These are phyloP conservation scores for Muschampia plurimacula DNA, from an alignment of 2,888 invertebrate species.

Conservation along the genomic window DNA sequence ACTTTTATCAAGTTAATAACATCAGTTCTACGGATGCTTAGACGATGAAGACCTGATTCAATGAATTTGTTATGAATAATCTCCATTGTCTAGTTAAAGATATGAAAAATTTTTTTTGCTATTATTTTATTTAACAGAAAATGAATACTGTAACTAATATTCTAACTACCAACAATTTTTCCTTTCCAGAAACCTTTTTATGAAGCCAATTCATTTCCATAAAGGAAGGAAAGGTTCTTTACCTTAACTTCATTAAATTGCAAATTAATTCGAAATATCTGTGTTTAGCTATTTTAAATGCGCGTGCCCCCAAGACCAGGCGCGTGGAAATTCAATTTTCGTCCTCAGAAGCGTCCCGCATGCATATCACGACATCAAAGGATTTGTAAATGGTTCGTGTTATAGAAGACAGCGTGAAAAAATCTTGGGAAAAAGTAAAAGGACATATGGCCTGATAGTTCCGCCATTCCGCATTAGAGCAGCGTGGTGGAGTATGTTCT, in stretches of 20 bases:
- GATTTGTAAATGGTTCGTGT: slow-evolving; percentile 4
- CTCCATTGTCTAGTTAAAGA: too few species aligned
- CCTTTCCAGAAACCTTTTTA: not conserved
- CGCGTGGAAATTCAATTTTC: slow-evolving; percentile 34
- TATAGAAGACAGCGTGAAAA: slow-evolving; percentile 5
- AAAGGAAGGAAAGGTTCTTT: not conserved
- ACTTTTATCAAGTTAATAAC: too few species aligned
- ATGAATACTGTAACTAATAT: too few species aligned
- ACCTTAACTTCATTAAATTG: slow-evolving; percentile 1
- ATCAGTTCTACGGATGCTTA: too few species aligned
- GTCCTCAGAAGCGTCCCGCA: slow-evolving; percentile 22
- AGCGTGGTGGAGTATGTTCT: too few species aligned
- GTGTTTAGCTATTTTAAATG: slow-evolving; percentile 14
- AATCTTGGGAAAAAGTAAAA: not conserved
- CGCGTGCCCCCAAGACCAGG: slow-evolving; percentile 14
- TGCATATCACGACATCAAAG: slow-evolving; percentile 29
- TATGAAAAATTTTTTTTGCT: too few species aligned
- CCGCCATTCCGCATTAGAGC: too few species aligned
- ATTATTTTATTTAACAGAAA: too few species aligned
- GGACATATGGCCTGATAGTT: too few species aligned
- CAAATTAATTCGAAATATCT: slow-evolving; percentile 16
- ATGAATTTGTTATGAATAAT: too few species aligned
- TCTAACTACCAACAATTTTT: not conserved
- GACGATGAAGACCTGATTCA: too few species aligned
- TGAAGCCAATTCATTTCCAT: not conserved